Conservation (phyloP, 2,888 invertebrate genomes). For the Spodoptera picta region DNA sequence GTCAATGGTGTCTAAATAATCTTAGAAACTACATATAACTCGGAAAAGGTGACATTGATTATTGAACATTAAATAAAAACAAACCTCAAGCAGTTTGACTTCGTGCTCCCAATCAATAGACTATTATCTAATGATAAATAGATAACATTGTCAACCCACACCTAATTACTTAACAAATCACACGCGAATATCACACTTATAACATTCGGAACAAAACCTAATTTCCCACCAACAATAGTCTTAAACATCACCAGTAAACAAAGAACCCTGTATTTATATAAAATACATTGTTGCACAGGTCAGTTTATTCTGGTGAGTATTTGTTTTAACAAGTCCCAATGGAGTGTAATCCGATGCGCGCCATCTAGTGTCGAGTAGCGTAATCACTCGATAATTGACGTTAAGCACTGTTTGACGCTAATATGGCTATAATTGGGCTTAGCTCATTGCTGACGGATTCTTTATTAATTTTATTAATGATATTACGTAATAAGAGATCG, state of each 20-base stretch:
- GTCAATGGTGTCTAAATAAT: too few relatives aligned
- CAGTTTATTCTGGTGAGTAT: constrained; percentile 43
- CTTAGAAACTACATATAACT: too few relatives aligned
- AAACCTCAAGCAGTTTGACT: constrained; percentile 10
- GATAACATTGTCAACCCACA: constrained; percentile 49
- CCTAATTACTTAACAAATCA: constrained; percentile 36
- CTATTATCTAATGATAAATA: constrained; percentile 52
- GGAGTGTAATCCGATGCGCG: constrained; percentile 75
- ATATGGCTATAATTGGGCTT: constrained; percentile 68
- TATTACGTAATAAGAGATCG: not conserved
- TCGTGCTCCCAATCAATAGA: constrained; percentile 54
- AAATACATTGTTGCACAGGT: constrained; percentile 16
- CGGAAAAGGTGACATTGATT: not conserved
- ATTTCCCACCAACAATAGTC: constrained; percentile 2
- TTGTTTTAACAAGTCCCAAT: constrained; percentile 66
- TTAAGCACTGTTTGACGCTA: constrained; percentile 61
- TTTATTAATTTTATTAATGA: constrained; percentile 44
- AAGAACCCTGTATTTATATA: constrained; percentile 18
- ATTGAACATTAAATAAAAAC: constrained; percentile 1
- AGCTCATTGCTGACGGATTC: constrained; percentile 54
- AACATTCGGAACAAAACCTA: fast-evolving
- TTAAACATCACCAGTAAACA: constrained; percentile 1
- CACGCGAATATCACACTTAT: constrained; percentile 29
- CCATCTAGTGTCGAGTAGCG: constrained; percentile 79
- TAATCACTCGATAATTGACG: constrained; percentile 81